phyloP scores from a whole-genome alignment of 2,888 invertebrate genomes.

The Danaus chrysippus region DNA sequence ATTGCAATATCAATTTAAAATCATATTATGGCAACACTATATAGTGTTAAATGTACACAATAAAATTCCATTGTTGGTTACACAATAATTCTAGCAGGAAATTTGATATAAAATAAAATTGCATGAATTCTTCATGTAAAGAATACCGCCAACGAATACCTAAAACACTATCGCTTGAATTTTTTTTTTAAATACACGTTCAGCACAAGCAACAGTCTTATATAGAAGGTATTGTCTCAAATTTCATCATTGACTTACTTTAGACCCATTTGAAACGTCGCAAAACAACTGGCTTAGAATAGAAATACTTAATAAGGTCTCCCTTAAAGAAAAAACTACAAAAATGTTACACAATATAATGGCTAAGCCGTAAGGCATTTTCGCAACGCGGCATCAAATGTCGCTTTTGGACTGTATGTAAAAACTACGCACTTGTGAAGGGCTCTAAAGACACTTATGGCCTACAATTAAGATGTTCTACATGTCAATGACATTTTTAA shows the following conservation, averaged over 20 bases:
- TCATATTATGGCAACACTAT: constrained; percentile 29
- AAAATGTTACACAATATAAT: neutral
- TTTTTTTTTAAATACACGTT: neutral
- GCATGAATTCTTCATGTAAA: neutral
- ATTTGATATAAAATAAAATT: neutral
- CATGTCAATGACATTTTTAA: neutral
- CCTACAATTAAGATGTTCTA: neutral
- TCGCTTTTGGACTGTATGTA: constrained; percentile 6
- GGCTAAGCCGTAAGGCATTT: constrained; percentile 13
- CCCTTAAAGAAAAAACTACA: neutral
- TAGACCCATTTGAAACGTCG: neutral
- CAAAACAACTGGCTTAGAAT: neutral
- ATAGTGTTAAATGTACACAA: neutral
- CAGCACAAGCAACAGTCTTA: constrained; percentile 11
- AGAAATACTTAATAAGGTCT: neutral
- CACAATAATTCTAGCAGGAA: neutral
- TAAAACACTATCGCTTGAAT: neutral
- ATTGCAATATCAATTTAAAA: constrained; percentile 24
- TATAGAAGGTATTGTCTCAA: constrained; percentile 11
- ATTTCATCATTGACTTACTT: constrained; percentile 13
- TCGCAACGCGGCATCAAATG: constrained; percentile 19
- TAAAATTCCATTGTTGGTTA: neutral
- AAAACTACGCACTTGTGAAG: constrained; percentile 12
- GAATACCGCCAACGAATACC: neutral
- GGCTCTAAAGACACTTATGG: constrained; percentile 19